phyloP scores from a whole-genome alignment of 2,888 invertebrate species.

The Pherbina coryleti region DNA sequence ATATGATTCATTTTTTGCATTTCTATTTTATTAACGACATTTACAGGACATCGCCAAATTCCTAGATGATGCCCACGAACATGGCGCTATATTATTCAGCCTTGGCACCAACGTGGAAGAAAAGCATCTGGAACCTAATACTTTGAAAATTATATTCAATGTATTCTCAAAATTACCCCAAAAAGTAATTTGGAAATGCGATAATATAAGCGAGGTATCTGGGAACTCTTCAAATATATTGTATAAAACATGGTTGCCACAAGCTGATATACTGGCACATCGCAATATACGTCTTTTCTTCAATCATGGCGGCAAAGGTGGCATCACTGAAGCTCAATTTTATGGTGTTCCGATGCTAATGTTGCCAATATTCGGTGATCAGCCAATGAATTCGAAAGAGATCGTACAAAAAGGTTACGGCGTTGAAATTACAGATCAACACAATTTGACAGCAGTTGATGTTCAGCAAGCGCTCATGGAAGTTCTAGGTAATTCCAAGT shows the following conservation, averaged over 20 bases:
- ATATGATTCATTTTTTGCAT: background rate
- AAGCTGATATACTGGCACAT: slow-evolving; percentile 74
- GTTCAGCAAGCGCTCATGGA: slow-evolving; percentile 48
- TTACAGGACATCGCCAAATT: slow-evolving; percentile 60
- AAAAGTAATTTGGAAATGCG: slow-evolving; percentile 76
- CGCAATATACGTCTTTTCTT: slow-evolving; percentile 73
- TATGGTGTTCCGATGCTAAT: slow-evolving; percentile 71
- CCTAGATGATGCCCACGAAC: slow-evolving; percentile 59
- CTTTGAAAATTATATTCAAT: slow-evolving; percentile 71
- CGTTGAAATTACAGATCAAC: slow-evolving; percentile 40
- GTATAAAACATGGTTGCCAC: slow-evolving; percentile 75
- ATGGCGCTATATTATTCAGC: slow-evolving; percentile 69
- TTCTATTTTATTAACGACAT: background rate
- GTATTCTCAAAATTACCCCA: slow-evolving; percentile 74
- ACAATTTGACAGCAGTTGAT: slow-evolving; percentile 44
- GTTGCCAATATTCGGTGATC: slow-evolving; percentile 53
- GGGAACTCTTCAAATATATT: slow-evolving; percentile 65
- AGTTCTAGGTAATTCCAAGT: slow-evolving; percentile 51
- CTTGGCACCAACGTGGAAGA: slow-evolving; percentile 67
- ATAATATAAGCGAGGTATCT: slow-evolving; percentile 63
- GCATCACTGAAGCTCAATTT: slow-evolving; percentile 73
- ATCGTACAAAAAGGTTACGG: slow-evolving; percentile 75
- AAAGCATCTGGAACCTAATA: slow-evolving; percentile 69
- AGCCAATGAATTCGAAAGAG: slow-evolving; percentile 72
- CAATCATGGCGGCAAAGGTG: slow-evolving; percentile 75